phyloP scores from a whole-genome alignment of 2,888 invertebrate genomes.

The Andricus quercusramuli region DNA sequence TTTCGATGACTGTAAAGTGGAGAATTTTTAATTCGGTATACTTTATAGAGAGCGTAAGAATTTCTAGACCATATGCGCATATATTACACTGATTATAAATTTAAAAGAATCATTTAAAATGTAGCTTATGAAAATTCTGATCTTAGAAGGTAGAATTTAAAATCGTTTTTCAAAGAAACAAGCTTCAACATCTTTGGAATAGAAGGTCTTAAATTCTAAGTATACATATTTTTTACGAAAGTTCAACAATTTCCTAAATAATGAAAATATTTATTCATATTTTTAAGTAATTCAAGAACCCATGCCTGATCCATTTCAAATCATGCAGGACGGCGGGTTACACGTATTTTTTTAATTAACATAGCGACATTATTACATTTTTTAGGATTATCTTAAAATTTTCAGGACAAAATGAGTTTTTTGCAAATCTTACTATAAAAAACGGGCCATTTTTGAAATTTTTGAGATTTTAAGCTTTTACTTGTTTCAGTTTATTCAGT shows the following conservation, averaged over 20 bases:
- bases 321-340: no score
- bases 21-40: neutral
- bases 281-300: neutral
- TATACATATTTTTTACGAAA: neutral
- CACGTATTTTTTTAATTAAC: no score
- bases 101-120: neutral
- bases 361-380: no score
- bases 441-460: no score
- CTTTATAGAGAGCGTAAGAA: neutral
- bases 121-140: neutral
- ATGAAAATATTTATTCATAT: neutral
- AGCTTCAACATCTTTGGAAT: neutral
- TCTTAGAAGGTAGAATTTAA: neutral
- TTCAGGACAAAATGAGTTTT: no score
- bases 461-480: no score
- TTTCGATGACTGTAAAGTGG: neutral
- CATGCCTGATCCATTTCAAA: no score
- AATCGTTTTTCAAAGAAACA: neutral
- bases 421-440: no score
- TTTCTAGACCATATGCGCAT: neutral
- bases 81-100: neutral
- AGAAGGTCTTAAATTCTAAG: neutral
- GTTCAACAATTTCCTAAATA: neutral
- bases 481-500: no score
- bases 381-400: no score